These are phyloP conservation scores for Dicyrtoma fusca DNA, from an alignment of 2,888 invertebrate species.

Conservation along the genomic window DNA sequence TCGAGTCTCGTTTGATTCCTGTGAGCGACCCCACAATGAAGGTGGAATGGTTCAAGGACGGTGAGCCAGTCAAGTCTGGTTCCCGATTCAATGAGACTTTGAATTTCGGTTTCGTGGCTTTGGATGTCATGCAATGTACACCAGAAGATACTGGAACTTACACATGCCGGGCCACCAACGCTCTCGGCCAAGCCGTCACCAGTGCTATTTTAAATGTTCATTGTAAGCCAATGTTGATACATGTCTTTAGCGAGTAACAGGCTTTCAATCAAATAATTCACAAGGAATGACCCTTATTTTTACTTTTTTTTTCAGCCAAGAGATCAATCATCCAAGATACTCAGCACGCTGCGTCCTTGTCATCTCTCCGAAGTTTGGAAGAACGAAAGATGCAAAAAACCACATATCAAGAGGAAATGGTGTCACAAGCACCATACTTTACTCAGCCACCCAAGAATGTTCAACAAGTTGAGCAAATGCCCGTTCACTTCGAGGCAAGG, in stretches of 20 bases:
- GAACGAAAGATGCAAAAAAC: slow-evolving; percentile 62
- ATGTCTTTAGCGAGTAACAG: too few species aligned
- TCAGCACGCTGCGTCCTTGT: slow-evolving; percentile 78
- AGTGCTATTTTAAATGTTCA: slow-evolving; percentile 84
- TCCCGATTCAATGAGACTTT: slow-evolving; percentile 94
- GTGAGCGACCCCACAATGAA: slow-evolving; percentile 91
- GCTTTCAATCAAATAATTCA: too few species aligned
- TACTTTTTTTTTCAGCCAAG: slow-evolving; percentile 62
- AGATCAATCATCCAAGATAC: slow-evolving; percentile 64
- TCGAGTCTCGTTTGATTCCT: slow-evolving; percentile 90
- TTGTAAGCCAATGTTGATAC: slow-evolving; percentile 63
- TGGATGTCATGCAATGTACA: slow-evolving; percentile 93
- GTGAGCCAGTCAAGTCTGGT: slow-evolving; percentile 82
- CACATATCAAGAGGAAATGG: slow-evolving; percentile 77
- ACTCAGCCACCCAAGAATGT: slow-evolving; percentile 88
- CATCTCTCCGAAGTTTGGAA: slow-evolving; percentile 83
- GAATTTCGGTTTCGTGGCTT: slow-evolving; percentile 95
- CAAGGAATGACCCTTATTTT: slow-evolving; percentile 36
- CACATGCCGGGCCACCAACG: slow-evolving; percentile 89
- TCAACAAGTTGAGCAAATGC: slow-evolving; percentile 84
- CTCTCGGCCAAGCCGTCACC: slow-evolving; percentile 88
- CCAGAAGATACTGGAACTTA: slow-evolving; percentile 97
- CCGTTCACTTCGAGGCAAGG: slow-evolving; percentile 90
- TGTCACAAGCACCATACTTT: slow-evolving; percentile 88
- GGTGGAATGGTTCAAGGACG: slow-evolving; percentile 95